These are phyloP conservation scores for Bursaphelenchus okinawaensis DNA, from an alignment of 2,888 invertebrate species.

Conservation along the genomic window DNA sequence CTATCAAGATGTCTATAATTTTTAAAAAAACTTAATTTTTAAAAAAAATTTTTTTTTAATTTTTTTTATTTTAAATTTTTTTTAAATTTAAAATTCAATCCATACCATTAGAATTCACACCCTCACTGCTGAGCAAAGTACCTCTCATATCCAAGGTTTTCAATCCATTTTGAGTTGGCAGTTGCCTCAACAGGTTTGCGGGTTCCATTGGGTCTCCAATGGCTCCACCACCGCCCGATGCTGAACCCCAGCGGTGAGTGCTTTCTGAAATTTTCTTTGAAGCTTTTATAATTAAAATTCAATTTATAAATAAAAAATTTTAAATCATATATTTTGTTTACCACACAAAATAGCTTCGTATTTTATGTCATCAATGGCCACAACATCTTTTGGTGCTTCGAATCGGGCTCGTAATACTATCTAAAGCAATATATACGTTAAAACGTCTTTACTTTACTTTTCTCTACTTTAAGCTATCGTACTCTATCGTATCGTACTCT, in stretches of 20 bases:
- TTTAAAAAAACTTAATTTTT: neutral
- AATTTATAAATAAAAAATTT: too few species aligned
- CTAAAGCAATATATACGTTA: too few species aligned
- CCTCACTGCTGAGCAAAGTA: neutral
- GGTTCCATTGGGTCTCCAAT: neutral
- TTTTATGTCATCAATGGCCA: conserved; percentile 49
- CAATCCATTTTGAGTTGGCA: neutral
- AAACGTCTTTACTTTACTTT: too few species aligned
- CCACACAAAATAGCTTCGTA: conserved; percentile 51
- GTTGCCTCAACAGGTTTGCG: neutral
- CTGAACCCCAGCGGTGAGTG: conserved; percentile 8
- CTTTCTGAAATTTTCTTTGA: conserved; percentile 16
- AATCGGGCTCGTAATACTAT: conserved; percentile 45
- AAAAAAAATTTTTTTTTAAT: too few species aligned
- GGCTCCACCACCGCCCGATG: conserved; percentile 2
- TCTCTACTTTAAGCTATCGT: too few species aligned
- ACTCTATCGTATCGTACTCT: too few species aligned
- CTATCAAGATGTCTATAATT: too few species aligned
- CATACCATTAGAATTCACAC: too few species aligned
- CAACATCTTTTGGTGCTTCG: conserved; percentile 41
- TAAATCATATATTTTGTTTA: too few species aligned
- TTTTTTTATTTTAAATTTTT: too few species aligned
- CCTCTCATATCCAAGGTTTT: neutral
- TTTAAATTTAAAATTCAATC: too few species aligned
- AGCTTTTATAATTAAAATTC: too few species aligned